Conservation (phyloP, 1,140 invertebrate species). For the Diplogasteroides magnus region DNA sequence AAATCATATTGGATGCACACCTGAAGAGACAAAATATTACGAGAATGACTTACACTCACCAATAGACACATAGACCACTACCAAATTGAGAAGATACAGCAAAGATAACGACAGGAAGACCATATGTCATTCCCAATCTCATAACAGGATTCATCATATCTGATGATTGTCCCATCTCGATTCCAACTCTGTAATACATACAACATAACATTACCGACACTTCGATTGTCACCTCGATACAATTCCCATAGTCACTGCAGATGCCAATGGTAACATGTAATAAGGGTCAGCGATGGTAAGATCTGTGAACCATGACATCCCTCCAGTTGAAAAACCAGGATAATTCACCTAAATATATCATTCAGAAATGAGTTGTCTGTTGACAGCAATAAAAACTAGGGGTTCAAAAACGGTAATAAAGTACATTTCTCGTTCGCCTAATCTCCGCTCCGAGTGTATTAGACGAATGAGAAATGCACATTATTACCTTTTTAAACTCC, state of each 20-base stretch:
- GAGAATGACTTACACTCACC: slow-evolving; percentile 51
- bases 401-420: too few relatives aligned
- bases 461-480: too few relatives aligned
- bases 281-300: slow-evolving; percentile 82
- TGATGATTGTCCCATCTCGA: slow-evolving; percentile 36
- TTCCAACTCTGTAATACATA: slow-evolving; percentile 31
- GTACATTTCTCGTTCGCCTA: too few relatives aligned
- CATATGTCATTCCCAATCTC: slow-evolving; percentile 41
- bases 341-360: slow-evolving; percentile 18
- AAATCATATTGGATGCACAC: slow-evolving; percentile 80
- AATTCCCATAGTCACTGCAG: slow-evolving; percentile 70
- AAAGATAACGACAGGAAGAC: slow-evolving; percentile 73
- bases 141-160: slow-evolving; percentile 40
- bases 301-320: slow-evolving; percentile 85
- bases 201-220: too few relatives aligned
- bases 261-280: slow-evolving; percentile 78
- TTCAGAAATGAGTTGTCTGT: not conserved
- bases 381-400: too few relatives aligned
- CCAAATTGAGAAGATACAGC: slow-evolving; percentile 82
- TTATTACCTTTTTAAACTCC: not conserved
- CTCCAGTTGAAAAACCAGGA: slow-evolving; percentile 72
- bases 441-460: too few relatives aligned
- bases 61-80: slow-evolving; percentile 81
- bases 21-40: not conserved
- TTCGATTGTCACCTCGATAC: slow-evolving; percentile 76